Evolutionary conservation across 1,140 invertebrate species (phyloP).

Genomic region (Condylostylus longicornis): DNA sequence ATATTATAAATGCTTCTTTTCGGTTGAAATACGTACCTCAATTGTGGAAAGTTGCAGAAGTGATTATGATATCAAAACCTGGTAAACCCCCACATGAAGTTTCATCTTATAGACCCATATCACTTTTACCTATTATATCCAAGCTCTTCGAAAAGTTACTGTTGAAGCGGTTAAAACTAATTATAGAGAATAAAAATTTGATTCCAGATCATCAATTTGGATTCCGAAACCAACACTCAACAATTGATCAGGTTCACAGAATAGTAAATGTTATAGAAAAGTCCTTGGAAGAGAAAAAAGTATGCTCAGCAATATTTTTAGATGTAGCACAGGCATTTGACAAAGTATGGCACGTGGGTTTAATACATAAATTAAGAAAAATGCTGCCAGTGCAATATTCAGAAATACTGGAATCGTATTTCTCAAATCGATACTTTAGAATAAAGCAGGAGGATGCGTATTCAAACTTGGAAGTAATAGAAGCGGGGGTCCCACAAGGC

Average conservation of each 20-base stretch:
- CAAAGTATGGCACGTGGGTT: constrained; percentile 20
- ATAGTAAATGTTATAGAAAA: constrained; percentile 20
- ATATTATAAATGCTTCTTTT: too few relatives aligned
- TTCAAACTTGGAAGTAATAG: constrained; percentile 9
- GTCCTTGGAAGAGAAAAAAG: constrained; percentile 13
- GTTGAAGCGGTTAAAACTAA: constrained; percentile 8
- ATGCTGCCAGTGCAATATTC: constrained; percentile 10
- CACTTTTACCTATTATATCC: constrained; percentile 18
- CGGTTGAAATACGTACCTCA: constrained; percentile 23
- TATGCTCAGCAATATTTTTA: constrained; percentile 14
- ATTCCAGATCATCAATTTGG: constrained; percentile 26
- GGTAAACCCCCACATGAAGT: constrained; percentile 18
- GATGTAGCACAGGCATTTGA: constrained; percentile 28
- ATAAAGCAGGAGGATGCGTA: constrained; percentile 10
- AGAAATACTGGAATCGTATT: constrained; percentile 11
- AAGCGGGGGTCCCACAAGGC: constrained; percentile 16
- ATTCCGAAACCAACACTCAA: constrained; percentile 22
- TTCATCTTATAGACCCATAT: constrained; percentile 23
- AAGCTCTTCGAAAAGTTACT: constrained; percentile 24
- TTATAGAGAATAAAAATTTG: constrained; percentile 11
- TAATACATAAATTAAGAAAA: constrained; percentile 17
- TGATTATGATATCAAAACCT: constrained; percentile 26
- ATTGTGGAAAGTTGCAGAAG: constrained; percentile 24
- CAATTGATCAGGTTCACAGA: constrained; percentile 21
- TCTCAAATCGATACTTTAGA: constrained; percentile 12